Evolutionary conservation across 2,797 vertebrate genomes (phyloP).

Genomic region (Zenarchopterus dispar): DNA sequence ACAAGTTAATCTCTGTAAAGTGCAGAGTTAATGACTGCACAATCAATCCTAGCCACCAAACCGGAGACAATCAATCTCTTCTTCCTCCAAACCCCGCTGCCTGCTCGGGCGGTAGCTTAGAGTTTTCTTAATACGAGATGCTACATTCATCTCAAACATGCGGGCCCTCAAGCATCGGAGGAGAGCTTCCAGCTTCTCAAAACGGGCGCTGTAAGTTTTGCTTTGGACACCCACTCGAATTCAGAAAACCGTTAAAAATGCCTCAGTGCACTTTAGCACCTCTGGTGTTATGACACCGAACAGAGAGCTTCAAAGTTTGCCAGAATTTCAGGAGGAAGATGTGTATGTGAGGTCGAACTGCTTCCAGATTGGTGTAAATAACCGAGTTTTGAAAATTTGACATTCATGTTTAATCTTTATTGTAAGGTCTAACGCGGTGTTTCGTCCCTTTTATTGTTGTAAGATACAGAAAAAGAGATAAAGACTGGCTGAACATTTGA

Average conservation of each 20-base stretch:
- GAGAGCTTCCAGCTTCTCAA: constrained; percentile 33
- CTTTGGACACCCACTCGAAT: constrained; percentile 45
- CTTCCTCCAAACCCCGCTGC: constrained; percentile 50
- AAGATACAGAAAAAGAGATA: neutral
- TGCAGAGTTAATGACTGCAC: constrained; percentile 72
- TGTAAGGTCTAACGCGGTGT: neutral
- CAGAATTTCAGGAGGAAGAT: constrained; percentile 9
- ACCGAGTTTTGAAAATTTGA: constrained; percentile 6
- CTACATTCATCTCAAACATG: constrained; percentile 42
- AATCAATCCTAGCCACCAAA: constrained; percentile 62
- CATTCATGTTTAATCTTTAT: constrained; percentile 32
- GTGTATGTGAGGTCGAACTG: constrained; percentile 23
- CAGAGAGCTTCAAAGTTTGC: constrained; percentile 19
- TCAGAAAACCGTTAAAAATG: constrained; percentile 16
- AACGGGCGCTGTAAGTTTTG: constrained; percentile 22
- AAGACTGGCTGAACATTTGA: constrained; percentile 3
- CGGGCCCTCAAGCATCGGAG: constrained; percentile 23
- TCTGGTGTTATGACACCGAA: constrained; percentile 18
- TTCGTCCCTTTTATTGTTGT: constrained; percentile 12
- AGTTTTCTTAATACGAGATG: constrained; percentile 54
- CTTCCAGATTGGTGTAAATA: constrained; percentile 12
- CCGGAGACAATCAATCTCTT: constrained; percentile 65
- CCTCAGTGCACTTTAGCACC: constrained; percentile 12
- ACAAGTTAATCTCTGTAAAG: constrained; percentile 77
- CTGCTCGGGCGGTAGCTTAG: constrained; percentile 48